A percentile compares a stretch with the other conserved stretches of the same genome.
Evolutionary conservation across 2,888 invertebrate species (phyloP).

Genomic region (Eurois occulta): DNA sequence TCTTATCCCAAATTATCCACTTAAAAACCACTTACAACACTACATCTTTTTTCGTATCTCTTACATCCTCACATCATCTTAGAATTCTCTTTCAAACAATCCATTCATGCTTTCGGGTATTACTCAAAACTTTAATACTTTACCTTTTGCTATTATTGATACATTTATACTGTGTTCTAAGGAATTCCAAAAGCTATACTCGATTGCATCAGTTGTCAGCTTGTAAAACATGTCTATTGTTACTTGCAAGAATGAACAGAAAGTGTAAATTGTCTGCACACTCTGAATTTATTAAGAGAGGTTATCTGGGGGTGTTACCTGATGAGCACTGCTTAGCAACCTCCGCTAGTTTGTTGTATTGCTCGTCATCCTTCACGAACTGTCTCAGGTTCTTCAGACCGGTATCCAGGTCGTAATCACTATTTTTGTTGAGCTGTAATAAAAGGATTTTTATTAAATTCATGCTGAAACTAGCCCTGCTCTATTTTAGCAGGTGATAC

Average conservation of each 20-base stretch:
- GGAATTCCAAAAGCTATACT: neutral
- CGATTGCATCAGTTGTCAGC: neutral
- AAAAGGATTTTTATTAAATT: neutral
- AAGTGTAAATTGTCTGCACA: neutral
- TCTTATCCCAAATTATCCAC: too few species aligned
- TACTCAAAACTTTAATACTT: neutral
- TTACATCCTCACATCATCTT: neutral
- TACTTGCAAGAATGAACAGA: neutral
- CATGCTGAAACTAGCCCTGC: too few species aligned
- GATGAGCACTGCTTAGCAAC: slow-evolving; percentile 9
- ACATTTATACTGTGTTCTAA: neutral
- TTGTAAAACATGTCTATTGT: neutral
- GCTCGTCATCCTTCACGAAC: slow-evolving; percentile 17
- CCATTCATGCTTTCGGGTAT: too few species aligned
- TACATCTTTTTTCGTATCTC: too few species aligned
- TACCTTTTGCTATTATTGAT: neutral
- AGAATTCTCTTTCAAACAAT: neutral
- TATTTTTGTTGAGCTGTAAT: slow-evolving; percentile 1
- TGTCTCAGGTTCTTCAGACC: slow-evolving; percentile 23
- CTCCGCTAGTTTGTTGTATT: slow-evolving; percentile 21
- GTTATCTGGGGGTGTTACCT: neutral
- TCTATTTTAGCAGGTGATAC: too few species aligned
- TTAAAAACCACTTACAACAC: too few species aligned
- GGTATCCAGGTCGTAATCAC: neutral
- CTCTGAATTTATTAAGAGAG: neutral